Evolutionary conservation across 2,113 vertebrate genomes (phyloP), one percentile per base, ranked within the genome.

Genomic region (Perognathus longimembris): DNA sequence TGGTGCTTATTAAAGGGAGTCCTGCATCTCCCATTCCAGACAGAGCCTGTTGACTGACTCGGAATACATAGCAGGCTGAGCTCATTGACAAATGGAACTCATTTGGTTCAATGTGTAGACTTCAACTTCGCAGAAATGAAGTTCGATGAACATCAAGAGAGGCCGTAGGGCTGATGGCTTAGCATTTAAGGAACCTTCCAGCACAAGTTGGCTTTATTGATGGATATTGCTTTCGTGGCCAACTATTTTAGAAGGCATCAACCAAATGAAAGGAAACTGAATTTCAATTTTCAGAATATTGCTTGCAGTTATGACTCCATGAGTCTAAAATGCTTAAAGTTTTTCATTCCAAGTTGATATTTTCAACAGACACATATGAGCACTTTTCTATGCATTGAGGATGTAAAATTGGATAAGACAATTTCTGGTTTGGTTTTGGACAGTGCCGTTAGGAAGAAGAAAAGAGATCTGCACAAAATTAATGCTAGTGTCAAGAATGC

Each of bases 231-330:
- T 57, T 93, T 92, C 89, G 59, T 84, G 84, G 73, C 36, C 76
- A 92, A 30, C 59, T 76, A 89, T 88, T 76, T 89, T 57, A 92
- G 85, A 95, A 76, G 76, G 73, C 42, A 91, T 92, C 86, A 45
- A 45, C 54, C 64, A 77, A 94, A 90, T 95, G 85, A 94, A 93
- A 94, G 90, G 83, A 88, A 93, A 76, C 61, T 67, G 83, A 80
- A 76, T 95, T 92, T 90, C 82, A 66, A 11, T 82, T 82, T 85
- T 90, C 28, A 89, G 91, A 96, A 73, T 95, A 89, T 86, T 93
- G n/a, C 79, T 91, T 92, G 66, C n/a, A 57, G 86, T 88, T 93
- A 92, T 73, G 54, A 75, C 78, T 82, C 24, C 64, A 7, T 54
- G 81, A 82, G 10, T 90, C 70, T 88, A 85, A 90, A 71, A 88